Base-by-base conservation (phyloP, 2,113 vertebrate species). In the Rissa tridactyla region DNA sequence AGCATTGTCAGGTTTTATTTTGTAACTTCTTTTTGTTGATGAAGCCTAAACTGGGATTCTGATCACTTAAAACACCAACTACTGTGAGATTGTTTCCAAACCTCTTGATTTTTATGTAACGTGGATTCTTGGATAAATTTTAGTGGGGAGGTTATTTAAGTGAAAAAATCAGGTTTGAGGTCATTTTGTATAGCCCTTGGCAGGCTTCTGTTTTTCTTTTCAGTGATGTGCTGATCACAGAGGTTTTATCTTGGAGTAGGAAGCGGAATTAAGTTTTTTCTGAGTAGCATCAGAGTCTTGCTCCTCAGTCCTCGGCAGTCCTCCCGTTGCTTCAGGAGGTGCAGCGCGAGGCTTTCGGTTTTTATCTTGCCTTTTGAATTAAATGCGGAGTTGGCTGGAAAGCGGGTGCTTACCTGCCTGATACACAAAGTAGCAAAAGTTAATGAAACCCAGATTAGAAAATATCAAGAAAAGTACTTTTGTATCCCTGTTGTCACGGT, bases 281-380 rank as follows among this genome's bases (percentile, higher is more conserved):
- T 58, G 66, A 20, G 38, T 75, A 40, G 13, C 1, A 0, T 46
- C 2, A 2, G 38, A 29, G 21, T 55, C 36, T 40, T 30, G 47
- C 78, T 51, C 6, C 20, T 15, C 44, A 47, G 21, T 34, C 23
- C 3, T 5, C 57, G 47, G 54, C 66, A 34, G 46, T 8, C 15
- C 32, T 44, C 36, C 9, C 4, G 0, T 8, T 36, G 1, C 36
- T 69, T n/a, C 36, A 15, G 42, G 16, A 22, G 47, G 15, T 29
- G 30, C 15, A 44, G 60, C 51, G 6, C 25, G 26, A 21, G 54
- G 27, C 29, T 72, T 49, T 30, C 32, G 8, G 34, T 80, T 52
- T 49, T 13, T 29, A 2, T 49, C 12, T n/a, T 69, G 15, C 15
- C 20, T 75, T 65, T 62, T 36, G 57, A 77, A 54, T 49, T 61